Evolutionary conservation across 2,888 invertebrate species (phyloP).

Genomic region (Aelia acuminata): DNA sequence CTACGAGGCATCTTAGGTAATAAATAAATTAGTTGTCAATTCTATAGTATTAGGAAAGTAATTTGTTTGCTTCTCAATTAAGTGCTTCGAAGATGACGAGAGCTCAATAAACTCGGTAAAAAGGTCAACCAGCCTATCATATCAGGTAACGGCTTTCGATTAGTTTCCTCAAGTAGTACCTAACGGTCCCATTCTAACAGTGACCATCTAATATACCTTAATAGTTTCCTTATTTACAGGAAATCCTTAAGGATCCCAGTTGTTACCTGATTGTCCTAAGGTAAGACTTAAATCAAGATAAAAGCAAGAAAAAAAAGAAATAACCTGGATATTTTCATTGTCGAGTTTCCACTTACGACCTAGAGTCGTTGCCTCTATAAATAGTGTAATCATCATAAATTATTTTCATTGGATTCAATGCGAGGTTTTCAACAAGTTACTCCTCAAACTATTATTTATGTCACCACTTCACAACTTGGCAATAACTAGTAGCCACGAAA

Average conservation of each 20-base stretch:
- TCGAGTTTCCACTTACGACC: too few relatives aligned
- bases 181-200: background rate
- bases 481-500: slow-evolving; percentile 1
- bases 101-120: background rate
- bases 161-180: background rate
- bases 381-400: too few relatives aligned
- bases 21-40: too few relatives aligned
- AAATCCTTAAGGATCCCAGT: background rate
- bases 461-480: background rate
- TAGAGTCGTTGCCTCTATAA: too few relatives aligned
- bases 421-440: background rate
- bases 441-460: background rate
- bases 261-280: background rate
- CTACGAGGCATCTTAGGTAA: too few relatives aligned
- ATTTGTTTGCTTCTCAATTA: background rate
- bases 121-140: background rate
- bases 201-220: background rate
- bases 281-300: too few relatives aligned
- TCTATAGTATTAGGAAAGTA: too few relatives aligned
- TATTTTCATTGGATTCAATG: background rate
- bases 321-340: too few relatives aligned
- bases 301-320: too few relatives aligned
- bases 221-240: background rate
- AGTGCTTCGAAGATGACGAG: background rate
- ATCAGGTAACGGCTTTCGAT: background rate